Percentiles rank a stretch among this genome's conserved stretches.
These are phyloP conservation scores for Cassiopea xamachana DNA, from an alignment of 30 jellyfish, hydroid and myxozoan species.

Conservation along the genomic window DNA sequence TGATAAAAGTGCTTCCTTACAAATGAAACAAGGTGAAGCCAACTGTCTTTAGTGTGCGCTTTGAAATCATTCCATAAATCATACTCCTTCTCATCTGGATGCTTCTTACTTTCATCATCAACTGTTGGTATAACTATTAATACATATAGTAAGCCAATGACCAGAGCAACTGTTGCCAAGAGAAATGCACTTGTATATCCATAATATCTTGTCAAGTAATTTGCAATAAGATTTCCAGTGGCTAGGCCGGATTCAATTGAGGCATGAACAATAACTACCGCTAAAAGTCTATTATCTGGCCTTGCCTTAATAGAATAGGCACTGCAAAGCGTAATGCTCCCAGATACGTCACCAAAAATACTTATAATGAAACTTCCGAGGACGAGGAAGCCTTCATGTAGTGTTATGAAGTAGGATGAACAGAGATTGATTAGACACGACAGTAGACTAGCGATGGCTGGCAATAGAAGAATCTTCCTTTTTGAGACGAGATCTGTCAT, in stretches of 20 bases:
- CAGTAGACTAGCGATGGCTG: constrained; percentile 12
- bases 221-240: constrained; percentile 20
- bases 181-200: constrained; percentile 46
- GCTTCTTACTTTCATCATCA: neutral
- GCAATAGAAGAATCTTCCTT: constrained; percentile 17
- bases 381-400: constrained; percentile 18
- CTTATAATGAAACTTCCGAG: constrained; percentile 22
- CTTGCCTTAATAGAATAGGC: constrained; percentile 33
- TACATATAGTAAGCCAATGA: constrained; percentile 17
- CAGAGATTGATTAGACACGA: constrained; percentile 29
- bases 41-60: neutral
- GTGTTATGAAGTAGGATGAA: neutral
- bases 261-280: constrained; percentile 41
- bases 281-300: constrained; percentile 17
- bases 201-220: constrained; percentile 14
- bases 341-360: constrained; percentile 40
- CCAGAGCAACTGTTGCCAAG: neutral
- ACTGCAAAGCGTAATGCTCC: constrained; percentile 30
- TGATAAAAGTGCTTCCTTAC: constrained; percentile 1
- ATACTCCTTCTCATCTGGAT: too few relatives aligned
- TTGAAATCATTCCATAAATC: neutral
- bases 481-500: constrained; percentile 27
- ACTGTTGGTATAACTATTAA: constrained; percentile 35
- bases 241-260: constrained; percentile 19
- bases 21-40: neutral